Conservation (phyloP, 2,113 vertebrate genomes). For the Brachyhypopomus gauderio region DNA sequence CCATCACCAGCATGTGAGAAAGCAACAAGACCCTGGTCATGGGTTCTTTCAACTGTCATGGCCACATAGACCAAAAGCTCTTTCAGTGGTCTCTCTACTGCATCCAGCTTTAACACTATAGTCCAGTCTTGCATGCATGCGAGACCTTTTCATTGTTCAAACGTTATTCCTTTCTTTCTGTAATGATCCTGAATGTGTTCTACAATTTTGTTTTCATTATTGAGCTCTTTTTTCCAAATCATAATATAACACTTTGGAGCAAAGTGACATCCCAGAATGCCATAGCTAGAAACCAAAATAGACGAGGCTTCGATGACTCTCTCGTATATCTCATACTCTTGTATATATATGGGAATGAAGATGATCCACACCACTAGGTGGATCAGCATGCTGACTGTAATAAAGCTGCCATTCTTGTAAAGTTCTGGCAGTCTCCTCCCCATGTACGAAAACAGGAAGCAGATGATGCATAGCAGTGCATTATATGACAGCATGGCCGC, state of each 20-base stretch:
- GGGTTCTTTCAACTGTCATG: too few species aligned
- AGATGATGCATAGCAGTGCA: conserved; percentile 70
- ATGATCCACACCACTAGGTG: conserved; percentile 81
- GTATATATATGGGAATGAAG: conserved; percentile 76
- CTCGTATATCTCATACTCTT: conserved; percentile 68
- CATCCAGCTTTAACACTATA: too few species aligned
- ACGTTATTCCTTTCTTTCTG: conserved; percentile 43
- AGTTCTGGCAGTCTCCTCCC: conserved; percentile 80
- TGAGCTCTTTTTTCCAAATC: conserved; percentile 83
- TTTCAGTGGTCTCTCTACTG: too few species aligned
- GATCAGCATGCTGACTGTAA: conserved; percentile 83
- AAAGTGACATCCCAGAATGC: conserved; percentile 80
- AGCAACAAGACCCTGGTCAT: too few species aligned
- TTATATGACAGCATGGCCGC: conserved; percentile 78
- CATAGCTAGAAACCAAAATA: conserved; percentile 81
- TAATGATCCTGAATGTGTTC: conserved; percentile 78
- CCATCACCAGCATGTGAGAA: too few species aligned
- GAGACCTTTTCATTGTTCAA: conserved; percentile 29
- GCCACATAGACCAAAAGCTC: too few species aligned
- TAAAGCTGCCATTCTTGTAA: conserved; percentile 84
- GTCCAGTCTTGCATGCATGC: background rate
- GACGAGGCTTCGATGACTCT: conserved; percentile 78
- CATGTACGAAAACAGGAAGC: conserved; percentile 81
- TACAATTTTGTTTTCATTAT: conserved; percentile 82
- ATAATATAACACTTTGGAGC: conserved; percentile 83